Evolutionary conservation across 2,888 invertebrate species (phyloP).

Genomic region (Branchellion lobata): DNA sequence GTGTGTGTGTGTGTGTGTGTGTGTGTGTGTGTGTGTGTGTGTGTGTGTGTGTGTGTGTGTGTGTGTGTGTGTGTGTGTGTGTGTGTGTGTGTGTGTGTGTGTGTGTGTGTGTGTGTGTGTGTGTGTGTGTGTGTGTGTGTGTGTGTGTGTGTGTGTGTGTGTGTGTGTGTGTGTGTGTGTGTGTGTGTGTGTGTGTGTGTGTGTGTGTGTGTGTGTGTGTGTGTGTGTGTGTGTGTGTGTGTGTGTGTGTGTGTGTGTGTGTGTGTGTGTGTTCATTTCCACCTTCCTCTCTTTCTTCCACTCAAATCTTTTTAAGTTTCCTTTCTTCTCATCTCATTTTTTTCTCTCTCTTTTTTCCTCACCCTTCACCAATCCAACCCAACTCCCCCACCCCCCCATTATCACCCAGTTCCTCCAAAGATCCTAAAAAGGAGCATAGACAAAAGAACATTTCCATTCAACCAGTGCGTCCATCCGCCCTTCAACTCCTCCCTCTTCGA

Average conservation of each 20-base stretch:
- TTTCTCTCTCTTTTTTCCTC: too few species aligned
- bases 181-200: constrained; percentile 39
- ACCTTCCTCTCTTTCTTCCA: too few species aligned
- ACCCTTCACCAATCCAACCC: too few species aligned
- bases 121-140: constrained; percentile 21
- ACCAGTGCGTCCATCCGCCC: constrained; percentile 4
- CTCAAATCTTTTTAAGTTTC: too few species aligned
- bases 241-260: constrained; percentile 40
- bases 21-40: constrained; percentile 20
- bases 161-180: constrained; percentile 34
- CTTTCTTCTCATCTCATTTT: too few species aligned
- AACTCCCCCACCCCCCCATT: background rate
- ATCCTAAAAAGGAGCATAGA: constrained; percentile 11
- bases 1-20: constrained; percentile 32
- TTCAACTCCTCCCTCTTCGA: background rate
- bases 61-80: constrained; percentile 34
- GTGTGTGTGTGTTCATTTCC: constrained; percentile 12
- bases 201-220: constrained; percentile 27
- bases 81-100: constrained; percentile 38
- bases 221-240: constrained; percentile 34
- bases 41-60: constrained; percentile 34
- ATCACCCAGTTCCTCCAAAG: constrained; percentile 12
- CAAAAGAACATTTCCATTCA: constrained; percentile 25
- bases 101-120: constrained; percentile 24
- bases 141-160: constrained; percentile 37